phyloP scores from a whole-genome alignment of 2,113 vertebrate species.

The Ailurus styani region DNA sequence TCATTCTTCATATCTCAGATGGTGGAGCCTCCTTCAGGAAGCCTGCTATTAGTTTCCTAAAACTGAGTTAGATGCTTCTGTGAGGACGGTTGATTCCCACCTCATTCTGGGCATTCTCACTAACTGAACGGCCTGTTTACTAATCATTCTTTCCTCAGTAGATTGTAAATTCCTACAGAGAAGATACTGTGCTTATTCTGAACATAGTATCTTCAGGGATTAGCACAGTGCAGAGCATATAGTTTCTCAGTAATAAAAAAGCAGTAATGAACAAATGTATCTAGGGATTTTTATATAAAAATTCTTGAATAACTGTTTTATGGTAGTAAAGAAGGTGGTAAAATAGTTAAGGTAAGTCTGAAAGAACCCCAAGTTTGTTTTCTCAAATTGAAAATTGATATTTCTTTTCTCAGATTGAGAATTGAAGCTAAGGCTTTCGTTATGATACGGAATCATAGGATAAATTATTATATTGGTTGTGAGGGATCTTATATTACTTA shows the following conservation, averaged over 20 bases:
- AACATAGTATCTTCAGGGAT: background rate
- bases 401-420: constrained; percentile 8
- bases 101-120: background rate
- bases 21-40: background rate
- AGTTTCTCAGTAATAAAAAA: background rate
- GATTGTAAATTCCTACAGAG: background rate
- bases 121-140: background rate
- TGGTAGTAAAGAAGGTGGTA: background rate
- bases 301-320: background rate
- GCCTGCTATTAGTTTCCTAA: background rate
- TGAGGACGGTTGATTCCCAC: background rate
- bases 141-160: background rate
- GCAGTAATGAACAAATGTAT: background rate
- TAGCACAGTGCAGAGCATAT: background rate
- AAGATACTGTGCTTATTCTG: background rate
- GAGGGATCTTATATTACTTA: background rate
- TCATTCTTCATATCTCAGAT: background rate
- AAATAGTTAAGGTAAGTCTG: background rate
- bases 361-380: background rate
- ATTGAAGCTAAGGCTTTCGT: background rate
- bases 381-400: background rate
- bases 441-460: background rate
- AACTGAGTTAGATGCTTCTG: background rate
- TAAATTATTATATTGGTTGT: background rate
- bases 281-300: background rate